Evolutionary conservation across 1,140 invertebrate species (phyloP).

Genomic region (Triops longicaudatus): DNA sequence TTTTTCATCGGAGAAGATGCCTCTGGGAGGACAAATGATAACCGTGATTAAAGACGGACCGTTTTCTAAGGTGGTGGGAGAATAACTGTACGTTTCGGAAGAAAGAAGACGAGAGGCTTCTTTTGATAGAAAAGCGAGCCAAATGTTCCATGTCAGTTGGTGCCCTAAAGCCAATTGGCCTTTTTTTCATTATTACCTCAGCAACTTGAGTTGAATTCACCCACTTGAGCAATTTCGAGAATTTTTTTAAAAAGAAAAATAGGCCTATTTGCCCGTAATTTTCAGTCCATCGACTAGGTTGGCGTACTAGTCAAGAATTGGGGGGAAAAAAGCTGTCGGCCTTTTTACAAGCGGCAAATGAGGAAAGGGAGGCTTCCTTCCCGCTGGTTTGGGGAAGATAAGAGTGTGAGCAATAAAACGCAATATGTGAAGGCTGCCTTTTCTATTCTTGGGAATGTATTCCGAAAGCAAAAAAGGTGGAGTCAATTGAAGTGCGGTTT

Average conservation of each 20-base stretch:
- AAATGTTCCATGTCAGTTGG: no score
- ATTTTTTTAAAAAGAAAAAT: no score
- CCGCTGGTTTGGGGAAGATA: neutral
- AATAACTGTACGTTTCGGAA: neutral
- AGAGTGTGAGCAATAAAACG: neutral
- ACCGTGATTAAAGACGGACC: neutral
- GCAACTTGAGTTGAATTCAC: no score
- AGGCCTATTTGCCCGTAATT: no score
- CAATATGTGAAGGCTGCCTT: neutral
- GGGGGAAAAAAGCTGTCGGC: no score
- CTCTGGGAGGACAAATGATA: neutral
- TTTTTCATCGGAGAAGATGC: neutral
- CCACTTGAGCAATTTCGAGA: no score
- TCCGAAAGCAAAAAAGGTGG: neutral
- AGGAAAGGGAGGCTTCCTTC: neutral
- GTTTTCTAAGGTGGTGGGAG: neutral
- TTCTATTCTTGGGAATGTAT: neutral
- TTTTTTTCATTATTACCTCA: no score
- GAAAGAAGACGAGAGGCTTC: neutral
- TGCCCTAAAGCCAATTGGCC: no score
- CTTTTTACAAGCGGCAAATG: no score
- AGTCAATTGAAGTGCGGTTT: conserved; percentile 2
- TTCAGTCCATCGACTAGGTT: no score
- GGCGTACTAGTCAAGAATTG: no score
- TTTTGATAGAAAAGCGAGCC: no score